Base-by-base conservation (phyloP, 2,113 vertebrate species). In the Callionymus lyra region DNA sequence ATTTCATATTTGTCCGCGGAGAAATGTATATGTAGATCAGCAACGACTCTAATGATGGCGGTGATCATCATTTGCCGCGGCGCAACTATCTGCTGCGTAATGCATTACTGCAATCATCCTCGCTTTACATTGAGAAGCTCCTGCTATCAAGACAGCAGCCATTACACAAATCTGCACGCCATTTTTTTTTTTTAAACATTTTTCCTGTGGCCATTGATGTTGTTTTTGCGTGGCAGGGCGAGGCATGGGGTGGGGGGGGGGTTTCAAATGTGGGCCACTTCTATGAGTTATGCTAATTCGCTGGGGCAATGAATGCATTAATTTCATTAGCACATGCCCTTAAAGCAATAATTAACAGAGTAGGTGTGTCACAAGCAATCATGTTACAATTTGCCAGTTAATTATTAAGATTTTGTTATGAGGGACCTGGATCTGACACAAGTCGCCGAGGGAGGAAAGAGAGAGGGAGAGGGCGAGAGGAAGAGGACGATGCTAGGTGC, bases 271-370 rank as follows among this genome's bases (percentile, higher is more conserved):
- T 92, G 88, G 90, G 88, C 84, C 91, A 93, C 93, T 93, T 93
- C 87, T 88, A 88, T 91, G 89, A 93, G 90, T 92, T 94, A 94
- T 94, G 92, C 88, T 97, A 97, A 97, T 97, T 91, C 92, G 91
- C 92, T 91, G 90, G 89, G 91, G 92, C 92, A 97, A 93, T 84
- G 89, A 91, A 93, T 94, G 89, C 92, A 92, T 97, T 96, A 91
- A 93, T 97, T 97, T 96, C 91, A 95, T 97, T 94, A 97, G 92
- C 88, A 92, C 92, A 92, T 92, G 89, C 89, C 95, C 95, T 97
- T 88, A 94, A 92, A 97, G 94, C 95, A 91, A 88, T 97, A 94
- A 97, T 97, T 95, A 97, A 87, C 89, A 92, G 91, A 92, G 94
- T 95, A 97, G 95, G 95, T 97, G 93, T 94, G 95, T 97, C 94